Base-by-base conservation (phyloP, 2,113 vertebrate species). In the Pachyramphus minor region DNA sequence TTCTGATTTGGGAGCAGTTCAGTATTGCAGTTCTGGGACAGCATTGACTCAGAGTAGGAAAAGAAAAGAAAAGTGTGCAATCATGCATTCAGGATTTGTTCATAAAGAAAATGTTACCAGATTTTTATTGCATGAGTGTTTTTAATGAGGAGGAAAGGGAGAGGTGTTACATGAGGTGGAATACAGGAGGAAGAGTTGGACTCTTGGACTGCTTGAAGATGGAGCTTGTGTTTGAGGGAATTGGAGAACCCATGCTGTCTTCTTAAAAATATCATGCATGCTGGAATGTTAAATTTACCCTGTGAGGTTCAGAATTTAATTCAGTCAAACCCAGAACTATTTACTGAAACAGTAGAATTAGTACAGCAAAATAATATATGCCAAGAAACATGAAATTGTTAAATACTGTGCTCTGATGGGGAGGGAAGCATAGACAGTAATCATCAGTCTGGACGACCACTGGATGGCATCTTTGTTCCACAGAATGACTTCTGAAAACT, bases 391-490 rank as follows among this genome's bases (percentile, higher is more conserved):
- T 4, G 12, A 62, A 82, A 41, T 49, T 52, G 21, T 90, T 90
- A 71, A 86, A 50, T 78, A 47, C 13, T 47, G 4, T 90, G 25
- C 41, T 89, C 31, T 50, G 44, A 74, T 84, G 52, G 50, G 58
- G 69, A 68, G 39, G 33, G 52, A 31, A 80, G 47, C 76, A 76
- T n/a, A 89, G 84, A 62, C 37, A 59, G 33, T 47, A 60, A 79
- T 84, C 37, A 62, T 94, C 94, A 90, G 8, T 95, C 49, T 87
- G 23, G 82, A 55, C 6, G 5, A 91, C 97, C 97, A 98, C 97
- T 97, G 97, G 97, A 97, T 98, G 97, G 97, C 97, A 95, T 96
- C 95, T 97, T 94, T 76, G 96, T 96, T 95, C 95, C 91, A 94
- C 11, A 15, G n/a, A 90, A 76, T 82, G 33, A 60, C 63, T 84